These are phyloP conservation scores for Steinernema scapterisci DNA, from an alignment of 2,888 invertebrate species.

Conservation along the genomic window DNA sequence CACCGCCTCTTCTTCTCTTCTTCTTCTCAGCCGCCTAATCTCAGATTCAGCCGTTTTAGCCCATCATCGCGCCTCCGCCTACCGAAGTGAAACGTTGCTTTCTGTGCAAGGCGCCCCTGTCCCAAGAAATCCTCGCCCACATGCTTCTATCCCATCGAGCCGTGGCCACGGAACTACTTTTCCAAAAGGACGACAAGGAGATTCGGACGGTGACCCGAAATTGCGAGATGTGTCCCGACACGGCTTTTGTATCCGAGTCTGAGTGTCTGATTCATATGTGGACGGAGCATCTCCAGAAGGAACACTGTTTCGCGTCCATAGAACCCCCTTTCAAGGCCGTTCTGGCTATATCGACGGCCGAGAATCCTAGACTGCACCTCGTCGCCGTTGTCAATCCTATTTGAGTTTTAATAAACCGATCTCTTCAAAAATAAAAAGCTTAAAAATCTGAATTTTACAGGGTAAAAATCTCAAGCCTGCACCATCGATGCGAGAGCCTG, in stretches of 20 bases:
- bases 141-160: neutral
- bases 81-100: conserved; percentile 7
- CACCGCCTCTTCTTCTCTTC: no score
- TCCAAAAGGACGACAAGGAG: conserved; percentile 17
- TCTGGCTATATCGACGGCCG: conserved; percentile 5
- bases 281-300: conserved; percentile 23
- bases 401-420: neutral
- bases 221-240: conserved; percentile 18
- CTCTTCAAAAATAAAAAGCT: neutral
- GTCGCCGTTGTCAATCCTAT: conserved; percentile 27
- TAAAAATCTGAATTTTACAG: no score
- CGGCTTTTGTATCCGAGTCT: neutral
- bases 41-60: conserved; percentile 17
- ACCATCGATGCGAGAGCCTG: no score
- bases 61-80: conserved; percentile 19
- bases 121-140: conserved; percentile 4
- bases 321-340: conserved; percentile 22
- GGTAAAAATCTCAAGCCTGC: no score
- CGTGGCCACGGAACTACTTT: conserved; percentile 16
- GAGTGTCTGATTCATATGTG: neutral
- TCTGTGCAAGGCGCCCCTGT: neutral
- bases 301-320: conserved; percentile 26
- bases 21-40: neutral
- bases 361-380: neutral
- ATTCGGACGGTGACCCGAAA: neutral